A percentile compares a stretch with the other conserved stretches of the same genome.
Conservation (phyloP, 2,888 invertebrate species). For the Drosophila paramelanica region DNA sequence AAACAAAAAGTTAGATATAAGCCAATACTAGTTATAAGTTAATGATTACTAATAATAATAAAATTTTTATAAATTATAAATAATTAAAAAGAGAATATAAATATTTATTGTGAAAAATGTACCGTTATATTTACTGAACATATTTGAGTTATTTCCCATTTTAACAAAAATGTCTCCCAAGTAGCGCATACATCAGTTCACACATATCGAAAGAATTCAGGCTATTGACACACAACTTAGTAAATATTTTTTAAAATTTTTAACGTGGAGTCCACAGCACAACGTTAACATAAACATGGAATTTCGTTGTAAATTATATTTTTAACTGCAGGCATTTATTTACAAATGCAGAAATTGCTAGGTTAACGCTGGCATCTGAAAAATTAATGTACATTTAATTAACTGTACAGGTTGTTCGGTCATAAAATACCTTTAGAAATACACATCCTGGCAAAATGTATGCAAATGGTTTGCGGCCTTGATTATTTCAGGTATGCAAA, state of each 20-base stretch:
- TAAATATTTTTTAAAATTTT: constrained; percentile 26
- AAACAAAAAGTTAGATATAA: no score
- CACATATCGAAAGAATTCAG: not conserved
- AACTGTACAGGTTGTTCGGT: constrained; percentile 36
- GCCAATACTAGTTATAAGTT: no score
- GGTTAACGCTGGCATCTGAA: constrained; percentile 22
- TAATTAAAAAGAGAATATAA: no score
- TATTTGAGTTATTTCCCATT: no score
- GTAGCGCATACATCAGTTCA: constrained; percentile 38
- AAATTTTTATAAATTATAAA: no score
- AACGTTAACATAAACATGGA: constrained; percentile 53
- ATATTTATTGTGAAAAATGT: no score
- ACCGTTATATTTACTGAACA: no score
- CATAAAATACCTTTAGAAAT: not conserved
- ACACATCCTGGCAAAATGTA: constrained; percentile 10
- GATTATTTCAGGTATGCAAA: constrained; percentile 56
- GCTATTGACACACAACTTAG: constrained; percentile 24
- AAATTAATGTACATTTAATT: constrained; percentile 64
- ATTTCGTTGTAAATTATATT: constrained; percentile 46
- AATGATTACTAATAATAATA: no score
- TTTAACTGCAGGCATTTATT: constrained; percentile 21
- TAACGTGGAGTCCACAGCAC: constrained; percentile 34
- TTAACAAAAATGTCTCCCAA: not conserved
- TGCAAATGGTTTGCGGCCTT: constrained; percentile 47
- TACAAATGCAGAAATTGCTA: constrained; percentile 19